Base-by-base conservation (phyloP, 1,140 invertebrate genomes). In the Hypothenemus hampei region DNA sequence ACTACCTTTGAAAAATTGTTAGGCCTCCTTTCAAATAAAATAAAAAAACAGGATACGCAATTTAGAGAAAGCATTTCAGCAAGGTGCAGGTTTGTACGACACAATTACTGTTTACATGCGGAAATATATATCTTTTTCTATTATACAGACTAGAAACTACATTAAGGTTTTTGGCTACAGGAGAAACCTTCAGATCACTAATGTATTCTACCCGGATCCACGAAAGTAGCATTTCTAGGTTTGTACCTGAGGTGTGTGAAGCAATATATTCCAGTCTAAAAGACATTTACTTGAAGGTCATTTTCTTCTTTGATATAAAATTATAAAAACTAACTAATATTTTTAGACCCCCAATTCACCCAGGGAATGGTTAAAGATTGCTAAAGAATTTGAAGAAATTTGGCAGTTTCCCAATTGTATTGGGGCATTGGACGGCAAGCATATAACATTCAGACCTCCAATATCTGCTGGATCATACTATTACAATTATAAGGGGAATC, bases 241-340 rank as follows among this genome's bases (percentile, higher is more conserved):
- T 49, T 36, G 18, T 49, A 19, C 47, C 47, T 31, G 21, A 37
- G 11, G 33, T 49, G 13, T 49, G 33, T 44, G 10, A 44, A 13
- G 23, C 23, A 5, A 44, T 44, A 44, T 44, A 44, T 19, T 22
- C 13, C 11, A 11, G 13, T 31, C 4, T 47, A 36, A 47, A 31
- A 35, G 11, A 13, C 19, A n/a, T n/a, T 19, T 19, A 26, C 15
- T 68, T 63, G 37, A 52, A 68, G 58, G 49, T 66, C 58, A n/a
- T n/a, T n/a, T n/a, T n/a, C n/a, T n/a, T n/a, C n/a, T n/a, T n/a
- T n/a, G n/a, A n/a, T n/a, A n/a, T n/a, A n/a, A n/a, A n/a, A n/a
- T n/a, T n/a, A n/a, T n/a, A n/a, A n/a, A n/a, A n/a, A n/a, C n/a
- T n/a, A n/a, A n/a, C n/a, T n/a, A n/a, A n/a, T n/a, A n/a, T n/a